Evolutionary conservation across 2,888 invertebrate species (phyloP), one percentile per base, ranked within the genome.

Genomic region (Drosophila multiciliata): DNA sequence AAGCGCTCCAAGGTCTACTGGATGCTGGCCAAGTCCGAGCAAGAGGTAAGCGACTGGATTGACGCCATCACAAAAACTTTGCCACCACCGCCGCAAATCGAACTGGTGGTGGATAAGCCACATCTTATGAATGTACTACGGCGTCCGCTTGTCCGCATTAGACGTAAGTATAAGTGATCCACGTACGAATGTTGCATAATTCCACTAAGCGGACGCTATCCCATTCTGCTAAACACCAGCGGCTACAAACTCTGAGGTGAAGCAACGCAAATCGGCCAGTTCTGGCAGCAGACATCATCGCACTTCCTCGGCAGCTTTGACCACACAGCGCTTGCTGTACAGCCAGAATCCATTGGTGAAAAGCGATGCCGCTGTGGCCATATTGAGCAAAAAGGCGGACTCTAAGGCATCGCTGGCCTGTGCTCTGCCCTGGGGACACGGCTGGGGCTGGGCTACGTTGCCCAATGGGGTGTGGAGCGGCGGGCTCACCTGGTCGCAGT

Each of bases 11-110:
- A 95, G 78, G 96, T 97, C 11, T 95, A 96, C 75, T 97, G 97
- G 97, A 96, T 97, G 94, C 94, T 97, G 73, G 96, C 96, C 33
- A 95, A 96, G 91, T 96, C 96, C 20, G 95, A 96, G 79, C 94
- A 95, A 26, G 97, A 97, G 93, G 95, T 97, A 91, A 96, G 96
- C 92, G 96, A 96, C 82, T 96, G 96, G 96, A 95, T 96, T 94
- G 94, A 95, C 65, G 96, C 96, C 63, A 96, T 96, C 87, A 95
- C 96, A 80, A 96, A 96, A 94, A 96, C 96, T 95, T 93, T 96
- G 81, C 96, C 96, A 60, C 95, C 96, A 3, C 96, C 96, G 6
- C 96, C 96, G 11, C 96, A 96, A 93, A 95, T 96, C 91, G 96
- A 96, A 91, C 93, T 96, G 83, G 95, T 96, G 86, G 95, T 96